Base-by-base conservation (phyloP, 2,797 vertebrate genomes). In the Enteromius anoplus region DNA sequence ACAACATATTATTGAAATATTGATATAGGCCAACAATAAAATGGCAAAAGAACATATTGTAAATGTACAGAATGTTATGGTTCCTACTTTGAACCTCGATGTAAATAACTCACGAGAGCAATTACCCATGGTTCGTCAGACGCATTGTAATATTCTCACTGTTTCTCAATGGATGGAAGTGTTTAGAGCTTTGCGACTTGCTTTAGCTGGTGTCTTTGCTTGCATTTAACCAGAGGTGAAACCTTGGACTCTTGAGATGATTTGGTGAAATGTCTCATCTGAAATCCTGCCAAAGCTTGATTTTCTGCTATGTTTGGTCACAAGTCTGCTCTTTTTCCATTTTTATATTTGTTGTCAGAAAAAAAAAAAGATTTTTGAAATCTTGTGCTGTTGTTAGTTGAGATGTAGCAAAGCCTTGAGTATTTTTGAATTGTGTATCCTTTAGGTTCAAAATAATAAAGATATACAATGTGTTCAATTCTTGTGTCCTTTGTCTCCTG, bases 341-440 rank as follows among this genome's bases (percentile, higher is more conserved):
- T 51, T 87, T 93, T 91, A 87, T 84, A 91, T 89, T 85, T 87
- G 90, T 92, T 86, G 90, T 93, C 86, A 78, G 78, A 86, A 83
- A 79, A 88, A 87, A 87, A 70, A 49, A 62, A 6, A 14, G 87
- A 91, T 89, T 91, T 89, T 86, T 87, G 71, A 90, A 90, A 90
- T 92, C 88, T 92, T 85, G 93, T 95, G 92, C 90, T 87, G 91
- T 92, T 86, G 90, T 93, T 93, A 92, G 92, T 93, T 92, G 87
- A 92, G 90, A 90, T 91, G 91, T 95, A 94, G 91, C 89, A 87
- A 88, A 76, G 77, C 89, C 90, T 91, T 91, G 89, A 92, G 92
- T 93, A 90, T 91, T 91, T 92, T 90, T 92, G 87, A 40, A 91
- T 86, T 93, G 93, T 95, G 92, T 91, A 91, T 90, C 88, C 88